A percentile compares a stretch with the other conserved stretches of the same genome.
phyloP scores from a whole-genome alignment of 2,888 invertebrate species.

The Thumatha senex region DNA sequence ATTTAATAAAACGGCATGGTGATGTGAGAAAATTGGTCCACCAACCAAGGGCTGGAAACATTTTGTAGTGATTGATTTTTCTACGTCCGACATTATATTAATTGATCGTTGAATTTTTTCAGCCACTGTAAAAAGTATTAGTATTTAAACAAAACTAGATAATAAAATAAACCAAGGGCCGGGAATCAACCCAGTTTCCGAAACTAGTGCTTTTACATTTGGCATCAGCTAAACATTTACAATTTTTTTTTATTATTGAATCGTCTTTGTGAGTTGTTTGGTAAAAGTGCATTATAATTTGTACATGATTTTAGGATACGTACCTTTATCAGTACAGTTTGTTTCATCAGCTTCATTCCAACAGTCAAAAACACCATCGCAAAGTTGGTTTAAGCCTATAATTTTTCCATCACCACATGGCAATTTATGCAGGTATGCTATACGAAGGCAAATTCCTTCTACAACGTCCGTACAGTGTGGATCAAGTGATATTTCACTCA shows the following conservation, averaged over 20 bases:
- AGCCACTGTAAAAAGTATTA: conserved; percentile 44
- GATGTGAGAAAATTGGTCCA: conserved; percentile 35
- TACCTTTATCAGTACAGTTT: conserved; percentile 56
- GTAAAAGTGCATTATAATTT: too few species aligned
- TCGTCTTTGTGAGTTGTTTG: too few species aligned
- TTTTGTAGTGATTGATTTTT: conserved; percentile 37
- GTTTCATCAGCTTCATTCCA: conserved; percentile 58
- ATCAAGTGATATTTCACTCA: conserved; percentile 15
- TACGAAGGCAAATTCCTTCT: conserved; percentile 44
- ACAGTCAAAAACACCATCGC: conserved; percentile 59
- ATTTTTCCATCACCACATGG: conserved; percentile 46
- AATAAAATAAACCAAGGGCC: too few species aligned
- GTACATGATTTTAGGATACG: too few species aligned
- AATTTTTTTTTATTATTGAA: too few species aligned
- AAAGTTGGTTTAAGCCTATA: conserved; percentile 52
- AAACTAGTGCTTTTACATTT: too few species aligned
- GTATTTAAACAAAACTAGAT: too few species aligned
- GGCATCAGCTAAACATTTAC: too few species aligned
- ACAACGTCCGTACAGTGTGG: conserved; percentile 36
- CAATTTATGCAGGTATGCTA: conserved; percentile 50
- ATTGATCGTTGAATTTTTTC: conserved; percentile 43
- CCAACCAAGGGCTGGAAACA: conserved; percentile 42
- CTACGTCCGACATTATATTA: conserved; percentile 43
- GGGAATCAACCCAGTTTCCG: too few species aligned
- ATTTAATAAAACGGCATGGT: conserved; percentile 41